Evolutionary conservation across 2,888 invertebrate genomes (phyloP).

Genomic region (Malthinus seriepunctatus): DNA sequence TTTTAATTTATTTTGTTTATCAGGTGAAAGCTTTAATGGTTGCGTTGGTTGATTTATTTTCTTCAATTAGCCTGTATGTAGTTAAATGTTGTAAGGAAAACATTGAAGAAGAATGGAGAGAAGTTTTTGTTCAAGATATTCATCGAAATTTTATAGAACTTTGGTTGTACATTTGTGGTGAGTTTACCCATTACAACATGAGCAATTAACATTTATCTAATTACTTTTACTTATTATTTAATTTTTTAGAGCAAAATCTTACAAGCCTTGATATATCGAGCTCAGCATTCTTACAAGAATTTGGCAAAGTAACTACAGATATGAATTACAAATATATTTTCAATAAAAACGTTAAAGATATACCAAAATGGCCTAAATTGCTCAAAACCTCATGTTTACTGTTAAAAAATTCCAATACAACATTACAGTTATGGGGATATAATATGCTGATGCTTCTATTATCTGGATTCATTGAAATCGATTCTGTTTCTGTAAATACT

Average conservation of each 20-base stretch:
- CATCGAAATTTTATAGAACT: constrained; percentile 58
- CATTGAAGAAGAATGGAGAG: constrained; percentile 73
- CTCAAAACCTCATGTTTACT: constrained; percentile 50
- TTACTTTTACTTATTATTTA: constrained; percentile 17
- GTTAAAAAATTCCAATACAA: constrained; percentile 50
- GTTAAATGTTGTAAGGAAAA: constrained; percentile 46
- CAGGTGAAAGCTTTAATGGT: constrained; percentile 48
- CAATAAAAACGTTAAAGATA: constrained; percentile 26
- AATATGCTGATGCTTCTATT: constrained; percentile 53
- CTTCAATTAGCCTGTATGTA: constrained; percentile 56
- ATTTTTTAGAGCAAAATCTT: constrained; percentile 39
- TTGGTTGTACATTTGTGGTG: constrained; percentile 58
- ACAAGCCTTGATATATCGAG: constrained; percentile 31
- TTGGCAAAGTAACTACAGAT: constrained; percentile 40
- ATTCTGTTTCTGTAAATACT: constrained; percentile 51
- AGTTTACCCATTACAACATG: constrained; percentile 21
- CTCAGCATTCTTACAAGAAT: constrained; percentile 44
- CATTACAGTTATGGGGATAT: constrained; percentile 57
- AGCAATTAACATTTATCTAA: background rate
- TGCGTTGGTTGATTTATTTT: constrained; percentile 60
- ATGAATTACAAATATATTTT: constrained; percentile 35
- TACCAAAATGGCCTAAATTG: constrained; percentile 50
- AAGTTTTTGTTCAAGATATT: constrained; percentile 72
- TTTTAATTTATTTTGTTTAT: background rate
- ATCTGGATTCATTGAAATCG: constrained; percentile 55